Conservation (phyloP, 2,888 invertebrate genomes). For the Drosophila villosipedis region DNA sequence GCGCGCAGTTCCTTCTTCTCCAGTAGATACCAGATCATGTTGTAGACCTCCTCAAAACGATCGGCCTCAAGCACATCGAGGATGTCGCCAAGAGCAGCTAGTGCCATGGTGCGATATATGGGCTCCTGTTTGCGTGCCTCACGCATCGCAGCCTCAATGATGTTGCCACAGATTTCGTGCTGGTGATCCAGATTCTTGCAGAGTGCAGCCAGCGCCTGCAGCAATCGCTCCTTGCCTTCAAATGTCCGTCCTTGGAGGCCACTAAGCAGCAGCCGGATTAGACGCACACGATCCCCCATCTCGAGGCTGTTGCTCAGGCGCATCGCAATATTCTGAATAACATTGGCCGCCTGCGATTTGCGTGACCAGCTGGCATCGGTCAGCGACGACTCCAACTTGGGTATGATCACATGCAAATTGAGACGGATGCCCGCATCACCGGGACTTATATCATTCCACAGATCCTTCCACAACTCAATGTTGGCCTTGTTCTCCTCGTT, state of each 20-base stretch:
- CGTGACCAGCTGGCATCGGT: slow-evolving; percentile 94
- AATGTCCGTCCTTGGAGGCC: slow-evolving; percentile 94
- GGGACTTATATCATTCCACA: slow-evolving; percentile 96
- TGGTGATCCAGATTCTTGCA: slow-evolving; percentile 87
- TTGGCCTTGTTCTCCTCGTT: slow-evolving; percentile 87
- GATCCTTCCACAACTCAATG: slow-evolving; percentile 92
- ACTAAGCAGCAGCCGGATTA: slow-evolving; percentile 89
- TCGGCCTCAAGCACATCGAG: slow-evolving; percentile 90
- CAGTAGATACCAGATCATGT: slow-evolving; percentile 90
- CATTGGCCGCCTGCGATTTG: slow-evolving; percentile 94
- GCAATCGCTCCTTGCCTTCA: slow-evolving; percentile 94
- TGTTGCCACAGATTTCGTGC: slow-evolving; percentile 86
- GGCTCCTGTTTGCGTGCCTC: slow-evolving; percentile 93
- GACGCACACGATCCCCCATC: slow-evolving; percentile 87
- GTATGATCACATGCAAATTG: slow-evolving; percentile 90
- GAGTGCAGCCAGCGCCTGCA: slow-evolving; percentile 91
- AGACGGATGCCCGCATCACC: slow-evolving; percentile 93
- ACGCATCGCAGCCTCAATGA: slow-evolving; percentile 90
- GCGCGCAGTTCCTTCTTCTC: slow-evolving; percentile 87
- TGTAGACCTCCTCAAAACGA: slow-evolving; percentile 92
- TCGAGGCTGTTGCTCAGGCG: slow-evolving; percentile 89
- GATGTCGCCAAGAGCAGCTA: slow-evolving; percentile 90
- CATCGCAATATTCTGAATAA: slow-evolving; percentile 92
- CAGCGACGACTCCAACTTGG: slow-evolving; percentile 89
- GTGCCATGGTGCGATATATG: slow-evolving; percentile 90